phyloP scores from a whole-genome alignment of 2,888 invertebrate species.

The Netelia fuscicornis region DNA sequence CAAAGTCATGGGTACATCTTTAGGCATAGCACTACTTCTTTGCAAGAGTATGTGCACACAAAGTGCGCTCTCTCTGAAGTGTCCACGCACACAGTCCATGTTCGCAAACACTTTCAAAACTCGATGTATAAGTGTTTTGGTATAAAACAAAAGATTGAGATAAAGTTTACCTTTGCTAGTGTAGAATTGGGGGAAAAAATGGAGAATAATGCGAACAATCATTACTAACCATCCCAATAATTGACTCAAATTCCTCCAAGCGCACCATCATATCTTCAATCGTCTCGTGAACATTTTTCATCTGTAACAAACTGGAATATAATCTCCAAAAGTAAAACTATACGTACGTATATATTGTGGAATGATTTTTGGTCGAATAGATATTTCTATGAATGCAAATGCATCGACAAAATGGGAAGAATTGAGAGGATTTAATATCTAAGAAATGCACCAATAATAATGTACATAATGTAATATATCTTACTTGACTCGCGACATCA shows the following conservation, averaged over 20 bases:
- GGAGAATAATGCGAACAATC: neutral
- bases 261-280: slow-evolving; percentile 84
- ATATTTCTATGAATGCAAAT: too few relatives aligned
- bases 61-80: too few relatives aligned
- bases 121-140: too few relatives aligned
- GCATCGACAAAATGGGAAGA: neutral
- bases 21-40: too few relatives aligned
- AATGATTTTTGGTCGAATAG: too few relatives aligned
- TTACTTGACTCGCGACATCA: slow-evolving; percentile 79
- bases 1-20: neutral
- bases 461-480: slow-evolving; percentile 35
- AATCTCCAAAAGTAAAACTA: neutral
- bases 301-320: slow-evolving; percentile 72
- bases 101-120: too few relatives aligned
- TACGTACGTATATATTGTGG: neutral
- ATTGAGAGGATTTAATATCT: neutral
- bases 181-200: slow-evolving; percentile 9
- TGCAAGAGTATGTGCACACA: too few relatives aligned
- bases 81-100: too few relatives aligned
- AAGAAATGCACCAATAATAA: neutral
- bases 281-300: slow-evolving; percentile 80
- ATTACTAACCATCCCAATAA: slow-evolving; percentile 82
- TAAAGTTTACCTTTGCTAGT: too few relatives aligned
- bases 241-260: slow-evolving; percentile 84
- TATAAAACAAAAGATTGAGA: too few relatives aligned